Conservation (phyloP, 2,113 vertebrate species). For the Gallinago media region DNA sequence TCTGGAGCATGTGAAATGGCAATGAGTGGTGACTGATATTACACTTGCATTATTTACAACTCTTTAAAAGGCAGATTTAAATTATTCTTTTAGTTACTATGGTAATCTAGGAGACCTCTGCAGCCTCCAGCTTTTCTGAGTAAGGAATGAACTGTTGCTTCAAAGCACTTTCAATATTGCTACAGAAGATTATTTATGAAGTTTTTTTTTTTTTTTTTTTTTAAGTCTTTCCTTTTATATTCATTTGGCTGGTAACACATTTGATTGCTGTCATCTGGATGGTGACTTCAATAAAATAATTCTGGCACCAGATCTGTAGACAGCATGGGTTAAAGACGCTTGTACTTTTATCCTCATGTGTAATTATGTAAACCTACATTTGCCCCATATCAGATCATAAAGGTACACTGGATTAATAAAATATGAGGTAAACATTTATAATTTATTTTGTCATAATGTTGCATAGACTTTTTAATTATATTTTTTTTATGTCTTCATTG, state of each 20-base stretch:
- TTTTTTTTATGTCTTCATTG: background rate
- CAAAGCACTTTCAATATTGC: constrained; percentile 45
- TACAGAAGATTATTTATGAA: constrained; percentile 29
- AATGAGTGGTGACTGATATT: constrained; percentile 5
- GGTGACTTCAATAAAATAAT: background rate
- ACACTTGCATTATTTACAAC: constrained; percentile 59
- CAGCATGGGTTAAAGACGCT: background rate
- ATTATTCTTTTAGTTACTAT: constrained; percentile 70
- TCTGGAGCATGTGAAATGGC: background rate
- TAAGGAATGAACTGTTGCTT: constrained; percentile 51
- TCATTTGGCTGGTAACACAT: background rate
- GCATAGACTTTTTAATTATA: background rate
- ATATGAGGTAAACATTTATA: background rate
- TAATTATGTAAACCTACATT: background rate
- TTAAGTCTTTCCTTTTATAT: background rate
- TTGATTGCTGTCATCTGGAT: background rate
- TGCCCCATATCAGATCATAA: background rate
- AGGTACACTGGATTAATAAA: background rate
- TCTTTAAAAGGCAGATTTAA: constrained; percentile 53
- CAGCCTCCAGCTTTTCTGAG: constrained; percentile 55
- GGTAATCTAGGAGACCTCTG: constrained; percentile 61
- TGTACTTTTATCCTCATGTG: background rate
- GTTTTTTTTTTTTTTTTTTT: background rate
- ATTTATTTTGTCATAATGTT: background rate
- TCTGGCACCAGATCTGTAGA: background rate